phyloP scores from a whole-genome alignment of 2,888 invertebrate genomes.

The Leptinotarsa haldemani region DNA sequence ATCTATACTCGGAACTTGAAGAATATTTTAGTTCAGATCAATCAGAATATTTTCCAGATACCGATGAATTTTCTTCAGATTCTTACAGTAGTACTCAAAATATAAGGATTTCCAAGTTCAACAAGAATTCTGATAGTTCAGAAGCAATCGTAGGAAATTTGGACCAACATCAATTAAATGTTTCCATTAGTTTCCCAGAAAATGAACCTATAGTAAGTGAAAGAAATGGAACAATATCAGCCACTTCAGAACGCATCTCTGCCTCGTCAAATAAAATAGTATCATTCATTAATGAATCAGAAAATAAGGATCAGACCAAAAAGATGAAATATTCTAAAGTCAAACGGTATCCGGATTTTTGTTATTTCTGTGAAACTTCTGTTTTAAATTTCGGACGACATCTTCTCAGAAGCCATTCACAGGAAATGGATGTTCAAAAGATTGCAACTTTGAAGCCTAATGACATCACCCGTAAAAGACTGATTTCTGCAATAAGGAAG shows the following conservation, averaged over 20 bases:
- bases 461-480: conserved; percentile 21
- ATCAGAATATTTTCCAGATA: conserved; percentile 16
- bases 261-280: too few relatives aligned
- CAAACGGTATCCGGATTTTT: conserved; percentile 23
- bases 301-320: neutral
- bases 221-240: neutral
- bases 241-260: too few relatives aligned
- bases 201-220: neutral
- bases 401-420: conserved; percentile 16
- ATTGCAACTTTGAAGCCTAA: conserved; percentile 23
- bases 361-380: conserved; percentile 23
- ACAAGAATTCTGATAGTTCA: neutral
- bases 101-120: neutral
- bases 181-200: neutral
- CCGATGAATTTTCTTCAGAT: conserved; percentile 10
- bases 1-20: neutral
- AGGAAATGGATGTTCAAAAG: conserved; percentile 23
- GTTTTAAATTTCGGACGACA: conserved; percentile 29
- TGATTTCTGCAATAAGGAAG: conserved; percentile 29
- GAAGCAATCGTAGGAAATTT: neutral
- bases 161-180: neutral
- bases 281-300: too few relatives aligned
- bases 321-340: conserved; percentile 16
- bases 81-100: neutral
- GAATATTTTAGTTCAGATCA: neutral